These are phyloP conservation scores for Dinomys branickii DNA, from an alignment of 2,113 vertebrate genomes.

Conservation along the genomic window DNA sequence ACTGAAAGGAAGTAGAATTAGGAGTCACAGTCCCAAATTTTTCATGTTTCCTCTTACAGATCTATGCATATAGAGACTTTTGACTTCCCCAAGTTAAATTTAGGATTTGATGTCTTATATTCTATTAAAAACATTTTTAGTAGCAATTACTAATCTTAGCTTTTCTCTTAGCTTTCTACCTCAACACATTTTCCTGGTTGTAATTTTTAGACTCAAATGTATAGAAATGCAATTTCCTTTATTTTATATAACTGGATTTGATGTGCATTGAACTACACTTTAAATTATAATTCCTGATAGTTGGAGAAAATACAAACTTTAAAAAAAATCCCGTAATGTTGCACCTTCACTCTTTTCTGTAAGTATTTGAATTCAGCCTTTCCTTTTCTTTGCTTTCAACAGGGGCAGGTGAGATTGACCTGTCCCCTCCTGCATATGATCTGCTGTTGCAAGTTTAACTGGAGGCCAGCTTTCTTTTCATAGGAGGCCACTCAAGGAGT, in stretches of 20 bases:
- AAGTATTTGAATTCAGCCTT: not conserved
- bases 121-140: not conserved
- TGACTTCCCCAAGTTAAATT: not conserved
- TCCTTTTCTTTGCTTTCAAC: not conserved
- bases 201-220: not conserved
- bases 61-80: not conserved
- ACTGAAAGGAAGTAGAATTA: not conserved
- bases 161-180: not conserved
- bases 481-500: not conserved
- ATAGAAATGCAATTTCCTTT: conserved; percentile 7
- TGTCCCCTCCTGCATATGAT: not conserved
- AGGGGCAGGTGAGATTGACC: not conserved
- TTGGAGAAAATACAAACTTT: not conserved
- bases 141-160: not conserved
- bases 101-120: not conserved
- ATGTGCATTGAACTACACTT: not conserved
- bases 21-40: not conserved
- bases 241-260: not conserved
- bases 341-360: not conserved
- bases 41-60: not conserved
- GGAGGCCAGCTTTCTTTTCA: not conserved
- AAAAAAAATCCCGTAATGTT: not conserved
- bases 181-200: not conserved
- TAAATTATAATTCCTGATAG: not conserved
- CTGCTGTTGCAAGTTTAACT: not conserved